Base-by-base conservation (phyloP, 2,888 invertebrate genomes). In the Calameuta idolon region DNA sequence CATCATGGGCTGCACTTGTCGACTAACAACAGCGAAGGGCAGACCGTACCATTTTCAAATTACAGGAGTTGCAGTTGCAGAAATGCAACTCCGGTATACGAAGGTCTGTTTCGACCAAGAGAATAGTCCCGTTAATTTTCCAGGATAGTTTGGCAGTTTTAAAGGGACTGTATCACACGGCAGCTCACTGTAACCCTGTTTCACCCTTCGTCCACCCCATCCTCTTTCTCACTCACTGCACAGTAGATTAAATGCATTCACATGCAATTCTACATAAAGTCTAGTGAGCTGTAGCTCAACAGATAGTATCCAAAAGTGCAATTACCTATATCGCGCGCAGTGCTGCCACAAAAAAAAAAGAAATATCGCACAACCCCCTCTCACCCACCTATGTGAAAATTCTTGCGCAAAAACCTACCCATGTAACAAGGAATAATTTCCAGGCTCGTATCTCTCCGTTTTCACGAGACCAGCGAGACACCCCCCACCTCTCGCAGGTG, bases 111-210 rank as follows among this genome's bases (percentile, higher is more conserved):
- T 55, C 55, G 23, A 55, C 55, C 55, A 23, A 23, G 55, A 55
- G 55, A 15, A 55, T 9, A 55, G 23, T 78, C 77, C 74, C 80
- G 79, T 82, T 81, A 81, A 83, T 81, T 81, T 82, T 81, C 80
- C 75, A 79, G 34, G 34, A 40, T 68, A 81, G 83, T 82, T 83
- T 81, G 81, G 82, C 82, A 81, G 81, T 81, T 81, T 80, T 78
- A 81, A 81, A 79, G 77, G 74, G 75, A 81, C 81, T 83, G 82
- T 82, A 83, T 80, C 81, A 78, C 79, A 78, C 55, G 55, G 55
- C 23, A 55, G 55, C 9, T 55, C 23, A 23, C 23, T 55, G 55
- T 55, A 40, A 23, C 40, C 40, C 40, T 15, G 15, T 23, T 55
- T 23, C 23, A 2, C 55, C 55, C 2, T 55, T 23, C 23, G 9